Conservation (phyloP, 2,113 vertebrate genomes). For the Petromus typicus region DNA sequence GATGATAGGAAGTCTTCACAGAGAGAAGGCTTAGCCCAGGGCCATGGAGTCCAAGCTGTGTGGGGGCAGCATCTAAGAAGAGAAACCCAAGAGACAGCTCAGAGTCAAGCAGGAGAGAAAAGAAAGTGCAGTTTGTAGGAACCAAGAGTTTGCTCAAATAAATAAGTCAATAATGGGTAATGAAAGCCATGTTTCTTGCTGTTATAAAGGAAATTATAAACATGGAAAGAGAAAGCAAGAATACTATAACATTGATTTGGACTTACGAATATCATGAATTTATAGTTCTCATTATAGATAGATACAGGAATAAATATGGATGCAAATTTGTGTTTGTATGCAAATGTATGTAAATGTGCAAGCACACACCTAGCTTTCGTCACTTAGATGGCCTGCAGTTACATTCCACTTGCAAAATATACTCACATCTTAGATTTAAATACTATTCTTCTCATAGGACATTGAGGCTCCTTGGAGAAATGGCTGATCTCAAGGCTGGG, state of each 20-base stretch:
- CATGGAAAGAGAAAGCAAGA: not conserved
- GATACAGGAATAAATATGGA: not conserved
- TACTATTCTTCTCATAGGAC: not conserved
- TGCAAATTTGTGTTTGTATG: not conserved
- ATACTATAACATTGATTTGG: not conserved
- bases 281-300: not conserved
- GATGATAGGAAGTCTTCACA: not conserved
- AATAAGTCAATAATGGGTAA: not conserved
- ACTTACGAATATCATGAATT: not conserved
- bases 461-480: not conserved
- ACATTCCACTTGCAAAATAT: not conserved
- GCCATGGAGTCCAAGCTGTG: not conserved
- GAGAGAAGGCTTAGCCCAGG: not conserved
- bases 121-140: not conserved
- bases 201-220: not conserved
- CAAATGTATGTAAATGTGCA: no score
- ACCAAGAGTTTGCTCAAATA: not conserved
- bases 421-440: not conserved
- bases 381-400: not conserved
- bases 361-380: not conserved
- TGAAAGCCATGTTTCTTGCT: not conserved
- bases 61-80: no score
- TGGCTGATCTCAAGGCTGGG: not conserved
- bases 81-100: not conserved
- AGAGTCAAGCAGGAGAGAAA: not conserved